Percentiles rank a stretch among this genome's conserved stretches.
Conservation (phyloP, 2,113 vertebrate genomes). For the Empidonax alnorum region DNA sequence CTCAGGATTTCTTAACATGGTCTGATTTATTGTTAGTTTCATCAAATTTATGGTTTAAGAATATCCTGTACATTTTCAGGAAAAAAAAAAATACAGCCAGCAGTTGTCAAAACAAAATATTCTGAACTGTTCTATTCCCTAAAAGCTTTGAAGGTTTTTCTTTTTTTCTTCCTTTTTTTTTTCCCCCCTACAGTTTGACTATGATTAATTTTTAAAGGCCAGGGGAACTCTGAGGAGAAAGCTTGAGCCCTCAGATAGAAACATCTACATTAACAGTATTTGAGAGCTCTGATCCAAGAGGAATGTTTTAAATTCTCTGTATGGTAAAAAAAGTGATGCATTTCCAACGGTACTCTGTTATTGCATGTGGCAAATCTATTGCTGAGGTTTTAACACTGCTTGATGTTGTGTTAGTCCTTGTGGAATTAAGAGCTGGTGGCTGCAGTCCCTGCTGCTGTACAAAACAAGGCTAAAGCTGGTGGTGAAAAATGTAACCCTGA, state of each 20-base stretch:
- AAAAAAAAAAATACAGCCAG: background rate
- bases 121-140: background rate
- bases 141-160: background rate
- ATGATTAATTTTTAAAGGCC: slow-evolving; percentile 36
- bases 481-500: background rate
- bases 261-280: background rate
- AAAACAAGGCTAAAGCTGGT: background rate
- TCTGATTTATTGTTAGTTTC: background rate
- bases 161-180: background rate
- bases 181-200: background rate
- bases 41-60: background rate
- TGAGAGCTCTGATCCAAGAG: background rate
- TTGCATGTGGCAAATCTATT: background rate
- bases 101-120: background rate
- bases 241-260: background rate
- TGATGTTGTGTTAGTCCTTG: background rate
- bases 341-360: background rate
- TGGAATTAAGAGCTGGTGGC: background rate
- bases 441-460: background rate
- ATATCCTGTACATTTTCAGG: background rate
- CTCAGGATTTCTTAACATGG: background rate
- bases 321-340: background rate
- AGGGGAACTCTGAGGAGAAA: background rate
- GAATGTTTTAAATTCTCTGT: background rate
- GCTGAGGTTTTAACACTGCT: background rate